phyloP scores from a whole-genome alignment of 2,113 vertebrate genomes.

The Diadophis punctatus region DNA sequence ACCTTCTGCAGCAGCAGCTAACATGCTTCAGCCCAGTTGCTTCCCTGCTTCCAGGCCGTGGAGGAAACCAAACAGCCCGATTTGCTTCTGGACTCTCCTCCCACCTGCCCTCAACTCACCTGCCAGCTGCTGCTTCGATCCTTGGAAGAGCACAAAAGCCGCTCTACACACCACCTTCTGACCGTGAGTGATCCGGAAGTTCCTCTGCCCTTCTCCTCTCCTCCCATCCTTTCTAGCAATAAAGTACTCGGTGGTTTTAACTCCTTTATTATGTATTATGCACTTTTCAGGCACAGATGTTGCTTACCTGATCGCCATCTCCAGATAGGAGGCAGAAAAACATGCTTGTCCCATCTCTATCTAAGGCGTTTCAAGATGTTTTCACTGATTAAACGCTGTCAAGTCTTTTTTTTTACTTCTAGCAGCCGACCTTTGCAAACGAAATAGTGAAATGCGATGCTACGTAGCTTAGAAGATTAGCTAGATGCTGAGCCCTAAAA shows the following conservation, averaged over 20 bases:
- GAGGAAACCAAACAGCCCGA: not conserved
- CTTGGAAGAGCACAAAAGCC: not conserved
- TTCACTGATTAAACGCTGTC: not conserved
- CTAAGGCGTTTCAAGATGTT: not conserved
- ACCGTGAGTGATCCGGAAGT: not conserved
- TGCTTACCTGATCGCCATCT: no score
- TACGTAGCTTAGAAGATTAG: no score
- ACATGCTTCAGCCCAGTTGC: no score
- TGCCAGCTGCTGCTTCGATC: not conserved
- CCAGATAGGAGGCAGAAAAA: not conserved
- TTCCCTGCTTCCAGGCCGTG: not conserved
- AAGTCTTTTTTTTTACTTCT: not conserved
- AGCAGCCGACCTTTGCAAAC: not conserved
- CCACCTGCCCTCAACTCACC: not conserved
- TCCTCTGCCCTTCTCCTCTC: not conserved
- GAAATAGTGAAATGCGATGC: not conserved
- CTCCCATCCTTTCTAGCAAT: not conserved
- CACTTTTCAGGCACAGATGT: not conserved
- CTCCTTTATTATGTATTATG: not conserved
- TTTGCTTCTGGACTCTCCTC: not conserved
- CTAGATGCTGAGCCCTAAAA: no score
- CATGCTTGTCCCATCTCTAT: not conserved
- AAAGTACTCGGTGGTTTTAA: not conserved
- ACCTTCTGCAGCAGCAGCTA: not conserved
- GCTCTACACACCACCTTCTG: rapidly evolving